phyloP scores from a whole-genome alignment of 2,113 vertebrate genomes.

The Pomatostomus ruficeps region DNA sequence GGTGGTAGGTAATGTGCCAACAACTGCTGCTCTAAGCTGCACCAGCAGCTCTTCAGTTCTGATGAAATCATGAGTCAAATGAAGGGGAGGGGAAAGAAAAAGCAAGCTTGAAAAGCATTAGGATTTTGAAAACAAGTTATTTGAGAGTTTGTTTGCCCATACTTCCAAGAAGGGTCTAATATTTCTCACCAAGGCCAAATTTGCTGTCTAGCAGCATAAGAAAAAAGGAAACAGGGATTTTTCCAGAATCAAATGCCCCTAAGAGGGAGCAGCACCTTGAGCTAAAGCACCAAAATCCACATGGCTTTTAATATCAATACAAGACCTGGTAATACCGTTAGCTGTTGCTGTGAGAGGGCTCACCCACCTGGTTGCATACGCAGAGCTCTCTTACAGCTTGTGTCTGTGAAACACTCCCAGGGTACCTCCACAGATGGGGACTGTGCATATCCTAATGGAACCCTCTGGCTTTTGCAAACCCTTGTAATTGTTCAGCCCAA shows the following conservation, averaged over 20 bases:
- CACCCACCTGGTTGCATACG: background rate
- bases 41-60: background rate
- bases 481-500: background rate
- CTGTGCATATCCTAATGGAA: background rate
- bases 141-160: background rate
- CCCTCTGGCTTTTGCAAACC: background rate
- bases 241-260: background rate
- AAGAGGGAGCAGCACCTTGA: background rate
- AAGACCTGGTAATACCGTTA: background rate
- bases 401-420: background rate
- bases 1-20: slow-evolving; percentile 16
- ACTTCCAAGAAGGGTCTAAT: background rate
- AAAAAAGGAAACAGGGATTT: background rate
- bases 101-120: background rate
- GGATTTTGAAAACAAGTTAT: background rate
- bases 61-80: background rate
- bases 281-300: background rate
- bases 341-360: background rate
- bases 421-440: background rate
- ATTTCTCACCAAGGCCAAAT: background rate
- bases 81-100: fast-evolving
- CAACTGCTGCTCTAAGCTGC: slow-evolving; percentile 7
- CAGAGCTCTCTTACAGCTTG: background rate
- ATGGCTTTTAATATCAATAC: background rate
- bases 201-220: background rate